These are phyloP conservation scores for Indicator maculatus DNA, from an alignment of 2,113 vertebrate genomes.

Conservation along the genomic window DNA sequence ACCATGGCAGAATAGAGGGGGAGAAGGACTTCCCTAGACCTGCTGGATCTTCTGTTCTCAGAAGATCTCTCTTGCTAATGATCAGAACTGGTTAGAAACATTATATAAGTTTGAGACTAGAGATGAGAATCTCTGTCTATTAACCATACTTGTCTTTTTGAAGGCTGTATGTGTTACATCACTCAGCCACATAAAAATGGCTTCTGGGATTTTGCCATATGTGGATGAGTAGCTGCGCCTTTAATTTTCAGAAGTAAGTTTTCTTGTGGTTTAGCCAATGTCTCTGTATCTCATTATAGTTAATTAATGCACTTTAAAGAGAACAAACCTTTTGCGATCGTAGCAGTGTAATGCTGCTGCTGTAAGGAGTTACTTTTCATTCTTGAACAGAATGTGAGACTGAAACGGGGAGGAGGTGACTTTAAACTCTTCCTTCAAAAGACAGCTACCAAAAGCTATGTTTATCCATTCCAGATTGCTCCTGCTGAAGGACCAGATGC, in stretches of 20 bases:
- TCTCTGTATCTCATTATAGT: neutral
- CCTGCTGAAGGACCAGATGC: constrained; percentile 93
- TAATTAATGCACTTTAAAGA: constrained; percentile 46
- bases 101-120: neutral
- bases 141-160: neutral
- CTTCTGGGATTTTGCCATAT: constrained; percentile 1
- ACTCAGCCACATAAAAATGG: neutral
- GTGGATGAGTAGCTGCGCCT: neutral
- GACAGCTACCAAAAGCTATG: constrained; percentile 33
- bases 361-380: constrained; percentile 17
- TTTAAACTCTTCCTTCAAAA: constrained; percentile 43
- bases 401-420: constrained; percentile 11
- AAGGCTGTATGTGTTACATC: neutral
- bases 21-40: no score
- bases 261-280: constrained; percentile 16
- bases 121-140: neutral
- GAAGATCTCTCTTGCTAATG: neutral
- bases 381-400: constrained; percentile 59
- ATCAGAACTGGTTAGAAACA: neutral
- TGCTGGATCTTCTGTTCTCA: neutral
- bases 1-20: no score
- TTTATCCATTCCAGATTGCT: constrained; percentile 86
- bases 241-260: constrained; percentile 33
- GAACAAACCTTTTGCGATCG: neutral
- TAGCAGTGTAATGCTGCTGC: constrained; percentile 44